These are phyloP conservation scores for Epirrhoe tristata DNA, from an alignment of 2,888 invertebrate genomes.

Conservation along the genomic window DNA sequence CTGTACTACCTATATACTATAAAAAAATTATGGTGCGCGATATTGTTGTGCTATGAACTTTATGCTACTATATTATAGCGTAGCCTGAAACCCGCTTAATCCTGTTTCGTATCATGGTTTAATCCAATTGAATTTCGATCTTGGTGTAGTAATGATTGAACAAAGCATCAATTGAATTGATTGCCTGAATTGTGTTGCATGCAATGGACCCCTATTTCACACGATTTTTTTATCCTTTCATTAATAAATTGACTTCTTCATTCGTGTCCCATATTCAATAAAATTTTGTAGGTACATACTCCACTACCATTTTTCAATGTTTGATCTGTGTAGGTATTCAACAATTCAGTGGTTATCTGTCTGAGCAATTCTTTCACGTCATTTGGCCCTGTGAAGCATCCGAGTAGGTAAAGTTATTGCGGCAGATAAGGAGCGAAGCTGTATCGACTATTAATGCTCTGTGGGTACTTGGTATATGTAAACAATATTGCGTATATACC, in stretches of 20 bases:
- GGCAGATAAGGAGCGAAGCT: constrained; percentile 12
- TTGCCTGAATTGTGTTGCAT: constrained; percentile 24
- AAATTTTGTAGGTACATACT: background rate
- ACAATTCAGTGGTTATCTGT: background rate
- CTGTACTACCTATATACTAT: no score
- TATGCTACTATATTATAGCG: no score
- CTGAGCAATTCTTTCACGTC: background rate
- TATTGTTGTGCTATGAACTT: no score
- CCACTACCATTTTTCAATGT: no score
- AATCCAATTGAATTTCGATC: constrained; percentile 26
- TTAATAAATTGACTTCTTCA: constrained; percentile 1
- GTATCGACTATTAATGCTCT: constrained; percentile 2
- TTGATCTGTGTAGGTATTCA: background rate
- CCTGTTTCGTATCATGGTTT: no score
- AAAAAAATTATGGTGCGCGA: no score
- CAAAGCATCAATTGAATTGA: constrained; percentile 31
- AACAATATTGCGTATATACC: constrained; percentile 25
- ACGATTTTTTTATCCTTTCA: constrained; percentile 7
- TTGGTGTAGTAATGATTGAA: constrained; percentile 13
- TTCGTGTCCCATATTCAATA: background rate
- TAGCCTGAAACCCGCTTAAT: no score
- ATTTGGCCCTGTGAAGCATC: constrained; percentile 1
- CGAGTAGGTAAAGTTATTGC: constrained; percentile 8
- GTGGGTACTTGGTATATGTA: constrained; percentile 21
- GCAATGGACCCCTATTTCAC: constrained; percentile 30